phyloP scores from a whole-genome alignment of 2,888 invertebrate genomes.

The Stenchaetothrips biformis region DNA sequence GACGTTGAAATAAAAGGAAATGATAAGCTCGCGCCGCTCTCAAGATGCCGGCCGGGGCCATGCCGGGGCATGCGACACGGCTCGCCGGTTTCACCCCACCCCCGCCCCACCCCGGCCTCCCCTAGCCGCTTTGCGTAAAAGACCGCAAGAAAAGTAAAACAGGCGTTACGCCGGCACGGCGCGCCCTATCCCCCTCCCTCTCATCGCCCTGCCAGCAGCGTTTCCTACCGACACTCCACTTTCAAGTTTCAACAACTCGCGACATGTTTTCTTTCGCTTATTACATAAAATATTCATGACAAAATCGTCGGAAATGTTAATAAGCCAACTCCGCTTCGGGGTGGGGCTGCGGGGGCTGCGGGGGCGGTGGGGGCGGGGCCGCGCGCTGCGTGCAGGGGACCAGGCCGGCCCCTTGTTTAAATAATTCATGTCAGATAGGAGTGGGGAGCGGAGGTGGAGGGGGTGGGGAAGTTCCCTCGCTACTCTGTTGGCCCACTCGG shows the following conservation, averaged over 20 bases:
- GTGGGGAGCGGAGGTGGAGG: not conserved
- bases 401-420: constrained; percentile 11
- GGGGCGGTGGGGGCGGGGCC: not conserved
- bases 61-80: not conserved
- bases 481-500: not conserved
- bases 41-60: not conserved
- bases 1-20: not conserved
- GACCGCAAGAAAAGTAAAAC: not conserved
- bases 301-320: constrained; percentile 23
- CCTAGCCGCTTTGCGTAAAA: constrained; percentile 10
- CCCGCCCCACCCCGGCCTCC: not conserved
- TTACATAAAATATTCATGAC: constrained; percentile 22
- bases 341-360: too few species aligned
- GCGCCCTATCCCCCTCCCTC: not conserved
- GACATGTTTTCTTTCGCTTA: constrained; percentile 23
- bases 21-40: not conserved
- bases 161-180: not conserved
- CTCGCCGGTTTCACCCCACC: not conserved
- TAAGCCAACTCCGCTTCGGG: not conserved
- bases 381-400: not conserved
- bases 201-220: not conserved
- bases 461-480: not conserved
- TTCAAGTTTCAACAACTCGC: constrained; percentile 8
- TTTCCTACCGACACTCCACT: not conserved
- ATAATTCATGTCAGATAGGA: constrained; percentile 23